Conservation (phyloP, 2,888 invertebrate genomes). For the Oegoconia quadripuncta region DNA sequence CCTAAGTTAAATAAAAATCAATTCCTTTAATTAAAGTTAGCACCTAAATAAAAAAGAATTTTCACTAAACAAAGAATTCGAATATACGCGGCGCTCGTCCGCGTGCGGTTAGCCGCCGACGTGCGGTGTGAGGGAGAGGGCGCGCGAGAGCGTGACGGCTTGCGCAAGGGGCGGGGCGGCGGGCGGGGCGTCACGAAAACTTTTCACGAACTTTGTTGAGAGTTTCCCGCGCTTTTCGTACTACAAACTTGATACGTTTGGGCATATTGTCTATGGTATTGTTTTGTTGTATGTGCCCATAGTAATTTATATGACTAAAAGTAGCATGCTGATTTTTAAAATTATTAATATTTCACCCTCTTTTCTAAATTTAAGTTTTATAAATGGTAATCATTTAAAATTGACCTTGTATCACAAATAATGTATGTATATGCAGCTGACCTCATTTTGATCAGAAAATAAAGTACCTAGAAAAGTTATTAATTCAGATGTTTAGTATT, state of each 20-base stretch:
- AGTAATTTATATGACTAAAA: too few relatives aligned
- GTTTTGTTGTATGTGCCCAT: too few relatives aligned
- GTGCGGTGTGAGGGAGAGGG: constrained; percentile 37
- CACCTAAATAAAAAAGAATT: constrained; percentile 7
- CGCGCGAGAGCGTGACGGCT: constrained; percentile 38
- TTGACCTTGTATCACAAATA: too few relatives aligned
- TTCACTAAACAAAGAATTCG: neutral
- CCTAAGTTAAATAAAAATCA: constrained; percentile 19
- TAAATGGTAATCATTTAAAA: too few relatives aligned
- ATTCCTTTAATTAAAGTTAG: constrained; percentile 14
- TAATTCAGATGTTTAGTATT: too few relatives aligned
- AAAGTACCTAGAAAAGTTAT: too few relatives aligned
- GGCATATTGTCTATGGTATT: too few relatives aligned
- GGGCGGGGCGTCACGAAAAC: constrained; percentile 51
- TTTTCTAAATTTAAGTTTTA: too few relatives aligned
- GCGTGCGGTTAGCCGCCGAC: constrained; percentile 61
- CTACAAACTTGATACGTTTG: constrained; percentile 4
- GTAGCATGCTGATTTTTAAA: too few relatives aligned
- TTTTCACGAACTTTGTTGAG: constrained; percentile 46
- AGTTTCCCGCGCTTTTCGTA: constrained; percentile 68
- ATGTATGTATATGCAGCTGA: too few relatives aligned
- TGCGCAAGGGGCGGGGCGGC: constrained; percentile 47
- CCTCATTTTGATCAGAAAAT: too few relatives aligned
- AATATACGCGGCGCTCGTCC: constrained; percentile 9
- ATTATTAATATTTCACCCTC: too few relatives aligned